These are phyloP conservation scores for Smutsia temminckii DNA, from an alignment of 2,797 vertebrate species.

Conservation along the genomic window DNA sequence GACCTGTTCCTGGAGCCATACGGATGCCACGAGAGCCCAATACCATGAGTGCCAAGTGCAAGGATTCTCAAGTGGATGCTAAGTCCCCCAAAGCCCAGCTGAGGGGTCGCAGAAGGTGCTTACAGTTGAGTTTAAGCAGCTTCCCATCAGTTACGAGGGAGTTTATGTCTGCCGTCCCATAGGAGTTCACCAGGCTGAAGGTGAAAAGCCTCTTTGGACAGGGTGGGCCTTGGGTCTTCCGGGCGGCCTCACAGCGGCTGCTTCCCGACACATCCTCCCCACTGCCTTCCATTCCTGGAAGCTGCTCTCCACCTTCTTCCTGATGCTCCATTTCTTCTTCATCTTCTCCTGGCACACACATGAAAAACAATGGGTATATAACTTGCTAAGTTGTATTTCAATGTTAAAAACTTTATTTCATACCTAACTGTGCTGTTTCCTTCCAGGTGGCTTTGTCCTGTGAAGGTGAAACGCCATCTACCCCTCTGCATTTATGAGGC, in stretches of 20 bases:
- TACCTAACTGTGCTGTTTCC: not conserved
- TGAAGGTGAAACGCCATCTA: not conserved
- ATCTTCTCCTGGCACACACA: constrained; percentile 86
- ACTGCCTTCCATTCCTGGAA: constrained; percentile 87
- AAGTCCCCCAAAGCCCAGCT: not conserved
- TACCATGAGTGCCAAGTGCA: not conserved
- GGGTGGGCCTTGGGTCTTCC: constrained; percentile 74
- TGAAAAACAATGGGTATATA: not conserved
- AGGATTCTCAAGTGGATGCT: not conserved
- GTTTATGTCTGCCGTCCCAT: constrained; percentile 96
- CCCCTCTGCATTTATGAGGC: not conserved
- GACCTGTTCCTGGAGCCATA: not conserved
- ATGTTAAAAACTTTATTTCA: not conserved
- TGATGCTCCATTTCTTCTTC: constrained; percentile 98
- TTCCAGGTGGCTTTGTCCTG: not conserved
- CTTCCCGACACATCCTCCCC: constrained; percentile 87
- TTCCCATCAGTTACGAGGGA: constrained; percentile 92
- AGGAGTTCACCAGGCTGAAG: constrained; percentile 96
- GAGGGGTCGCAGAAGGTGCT: constrained; percentile 68
- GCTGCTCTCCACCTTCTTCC: constrained; percentile 84
- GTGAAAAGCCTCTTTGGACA: constrained; percentile 89
- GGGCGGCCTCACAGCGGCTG: constrained; percentile 77
- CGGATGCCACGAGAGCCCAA: not conserved
- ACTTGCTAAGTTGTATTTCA: not conserved
- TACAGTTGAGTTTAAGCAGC: constrained; percentile 93